These are phyloP conservation scores for Hippocampus abdominalis DNA, from an alignment of 2,113 vertebrate species.

Conservation along the genomic window DNA sequence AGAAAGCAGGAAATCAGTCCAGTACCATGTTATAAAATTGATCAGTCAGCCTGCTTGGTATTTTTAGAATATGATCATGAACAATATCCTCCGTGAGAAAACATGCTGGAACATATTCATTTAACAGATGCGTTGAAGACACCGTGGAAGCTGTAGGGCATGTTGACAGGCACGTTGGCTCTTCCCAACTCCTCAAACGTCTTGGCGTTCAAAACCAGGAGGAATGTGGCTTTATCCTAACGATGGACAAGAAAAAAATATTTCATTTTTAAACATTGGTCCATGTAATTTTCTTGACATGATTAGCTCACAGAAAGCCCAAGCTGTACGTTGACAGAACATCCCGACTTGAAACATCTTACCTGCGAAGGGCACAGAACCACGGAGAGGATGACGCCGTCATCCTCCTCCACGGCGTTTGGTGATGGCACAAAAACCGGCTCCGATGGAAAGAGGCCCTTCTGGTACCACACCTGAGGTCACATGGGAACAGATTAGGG, in stretches of 20 bases:
- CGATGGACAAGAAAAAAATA: too few relatives aligned
- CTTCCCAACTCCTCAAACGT: slow-evolving; percentile 83
- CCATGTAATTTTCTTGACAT: too few relatives aligned
- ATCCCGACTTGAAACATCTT: slow-evolving; percentile 16
- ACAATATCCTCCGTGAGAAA: neutral
- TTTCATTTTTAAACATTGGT: too few relatives aligned
- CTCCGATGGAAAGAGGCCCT: slow-evolving; percentile 88
- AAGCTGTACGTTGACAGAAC: too few relatives aligned
- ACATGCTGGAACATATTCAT: neutral
- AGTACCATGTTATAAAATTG: neutral
- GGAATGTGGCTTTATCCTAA: slow-evolving; percentile 84
- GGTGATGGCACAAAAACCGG: slow-evolving; percentile 87
- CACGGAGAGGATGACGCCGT: slow-evolving; percentile 86
- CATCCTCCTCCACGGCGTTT: slow-evolving; percentile 79
- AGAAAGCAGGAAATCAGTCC: neutral
- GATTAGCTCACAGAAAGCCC: too few relatives aligned
- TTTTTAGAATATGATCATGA: neutral
- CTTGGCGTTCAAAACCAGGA: slow-evolving; percentile 86
- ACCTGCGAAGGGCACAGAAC: slow-evolving; percentile 84
- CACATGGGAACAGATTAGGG: neutral
- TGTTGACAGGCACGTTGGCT: slow-evolving; percentile 82
- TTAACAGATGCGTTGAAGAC: slow-evolving; percentile 67
- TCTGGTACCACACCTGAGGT: slow-evolving; percentile 82
- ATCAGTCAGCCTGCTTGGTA: neutral
- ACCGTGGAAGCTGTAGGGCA: slow-evolving; percentile 92